Base-by-base conservation (phyloP, 2,113 vertebrate species). In the Brachyhypopomus occidentalis region DNA sequence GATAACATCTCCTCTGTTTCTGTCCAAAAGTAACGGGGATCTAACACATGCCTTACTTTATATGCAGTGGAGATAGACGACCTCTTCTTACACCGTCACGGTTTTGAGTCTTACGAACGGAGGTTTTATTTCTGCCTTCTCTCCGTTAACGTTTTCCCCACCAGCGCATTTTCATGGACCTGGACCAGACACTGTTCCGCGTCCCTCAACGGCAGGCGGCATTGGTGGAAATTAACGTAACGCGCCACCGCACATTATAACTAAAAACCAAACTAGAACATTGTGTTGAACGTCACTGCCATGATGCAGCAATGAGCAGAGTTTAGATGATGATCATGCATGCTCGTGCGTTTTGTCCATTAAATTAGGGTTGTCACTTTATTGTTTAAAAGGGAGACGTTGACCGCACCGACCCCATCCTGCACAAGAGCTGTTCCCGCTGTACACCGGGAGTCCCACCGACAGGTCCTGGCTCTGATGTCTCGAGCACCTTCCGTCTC, bases 21-120 rank as follows among this genome's bases (percentile, higher is more conserved):
- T 34, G 12, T 67, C 62, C 22, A 16, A 5, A 64, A 25, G 75
- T 72, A 78, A 80, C 62, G 69, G 52, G 58, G 71, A 70, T 81
- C 60, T 81, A 72, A 75, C 70, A 16, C 16, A 86, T 82, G 83
- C 83, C 85, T 86, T 86, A 82, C 72, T 78, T 79, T 75, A 48
- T 48, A 79, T 64, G 69, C 80, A 64, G 77, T 64, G 74, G 58
- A 77, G 22, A 17, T 69, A 36, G 59, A n/a, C 17, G 48, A 7
- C 25, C 3, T 70, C 38, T 80, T 64, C 34, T 52, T 25, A 23
- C 72, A 45, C 25, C 16, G n/a, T 76, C 45, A 4, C 78, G 20
- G 20, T 62, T 78, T 62, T 55, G 56, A 58, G 48, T 72, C 60
- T 11, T 75, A 73, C 12, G 36, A 59, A 62, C 58, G 30, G n/a